Evolutionary conservation across 2,888 invertebrate genomes (phyloP), one percentile per base, ranked within the genome.

Genomic region (Drosophila silvestris): DNA sequence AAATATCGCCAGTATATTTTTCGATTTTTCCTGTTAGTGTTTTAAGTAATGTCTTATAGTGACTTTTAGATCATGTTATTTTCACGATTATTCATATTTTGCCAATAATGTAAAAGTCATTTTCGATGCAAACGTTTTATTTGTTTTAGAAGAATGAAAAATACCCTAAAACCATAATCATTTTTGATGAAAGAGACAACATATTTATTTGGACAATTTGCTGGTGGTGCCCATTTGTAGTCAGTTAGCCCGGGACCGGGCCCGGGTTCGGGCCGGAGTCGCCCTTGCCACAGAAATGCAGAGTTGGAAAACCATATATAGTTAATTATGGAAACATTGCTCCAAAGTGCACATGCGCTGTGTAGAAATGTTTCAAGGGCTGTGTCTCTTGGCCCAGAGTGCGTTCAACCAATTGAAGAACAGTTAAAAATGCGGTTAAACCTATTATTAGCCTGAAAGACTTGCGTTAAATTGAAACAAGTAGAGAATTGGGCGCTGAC

Each of bases 391-490:
- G n/a, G 61, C 39, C 26, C 67, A 5, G 61, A 65, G 72, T 76
- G 77, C 69, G 83, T 70, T 66, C 75, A 76, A 61, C 85, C 77
- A 80, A 74, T 81, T 86, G 85, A 89, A 84, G 85, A 84, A 89
- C 86, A 82, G 87, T 87, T 87, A 84, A 87, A 87, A 87, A 64
- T 91, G 91, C 89, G 87, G 87, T 87, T 87, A 90, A 87, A 90
- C 87, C 91, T 90, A 87, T 87, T 87, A 87, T 87, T 87, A 87
- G 88, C 69, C 74, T 71, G 74, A 84, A 82, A 79, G 82, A 87
- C 71, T 76, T 84, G 85, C 70, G 60, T 86, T 73, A 83, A 81
- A 85, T 89, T 85, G 87, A 84, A 86, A 81, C 77, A 90, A 81
- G 81, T 78, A 60, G 74, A 65, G 75, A 82, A 81, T 63, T 73